Base-by-base conservation (phyloP, 2,888 invertebrate species). In the Catocala fraxini region DNA sequence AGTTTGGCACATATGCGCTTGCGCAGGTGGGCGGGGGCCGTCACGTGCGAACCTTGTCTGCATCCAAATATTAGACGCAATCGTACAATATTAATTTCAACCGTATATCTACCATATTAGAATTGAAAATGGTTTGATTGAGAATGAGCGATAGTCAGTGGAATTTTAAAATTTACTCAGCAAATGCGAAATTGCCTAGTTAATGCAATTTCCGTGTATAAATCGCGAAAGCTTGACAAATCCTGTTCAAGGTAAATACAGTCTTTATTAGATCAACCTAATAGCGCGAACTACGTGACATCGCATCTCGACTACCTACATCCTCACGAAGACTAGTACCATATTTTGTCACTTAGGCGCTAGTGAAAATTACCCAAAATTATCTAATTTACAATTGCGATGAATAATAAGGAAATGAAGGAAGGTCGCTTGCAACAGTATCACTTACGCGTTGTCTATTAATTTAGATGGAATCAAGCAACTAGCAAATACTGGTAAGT, bases 1-100 rank as follows among this genome's bases (percentile, higher is more conserved):
- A 68, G 68, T 73, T 65, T 59, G 71, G 66, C 65, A 70, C 84
- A 82, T 80, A 78, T 83, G 86, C 82, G 80, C 79, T 34, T 11
- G 81, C 79, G 81, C 86, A 86, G 81, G 87, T 85, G 84, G 79
- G 65, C 59, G 57, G 59, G 84, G 79, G 65, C 59, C 57, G 59
- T 78, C 80, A 78, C 77, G 75, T 68, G 73, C 67, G 33, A 52
- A 68, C 60, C 61, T 75, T 66, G 61, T 63, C 46, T 68, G 65
- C 71, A 63, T 71, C 71, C 59, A 65, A 70, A 61, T 52, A 63
- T 62, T 64, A 63, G 70, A 59, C 33, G 39, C 55, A 70, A 35
- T 42, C 51, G 6, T n/a, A 0, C 5, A 25, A 56, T 56, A n/a
- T 12, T 6, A 63, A 45, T 66, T 51, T 59, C 1, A 56, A 56